Percentiles rank a stretch among this genome's conserved stretches.
These are phyloP conservation scores for Labeo calbasu DNA, from an alignment of 2,797 vertebrate genomes.

Conservation along the genomic window DNA sequence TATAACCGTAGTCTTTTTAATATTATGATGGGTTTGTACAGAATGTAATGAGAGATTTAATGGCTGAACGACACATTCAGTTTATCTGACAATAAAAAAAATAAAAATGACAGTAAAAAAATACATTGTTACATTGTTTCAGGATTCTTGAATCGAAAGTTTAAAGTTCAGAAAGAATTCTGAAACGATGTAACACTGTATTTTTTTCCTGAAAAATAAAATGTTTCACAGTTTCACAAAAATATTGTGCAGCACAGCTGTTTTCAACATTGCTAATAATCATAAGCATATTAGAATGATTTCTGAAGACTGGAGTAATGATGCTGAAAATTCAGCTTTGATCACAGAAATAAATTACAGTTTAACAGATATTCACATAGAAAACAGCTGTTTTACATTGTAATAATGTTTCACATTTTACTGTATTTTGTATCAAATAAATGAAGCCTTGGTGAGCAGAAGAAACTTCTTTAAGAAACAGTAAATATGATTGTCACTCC, in stretches of 20 bases:
- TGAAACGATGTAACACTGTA: no score
- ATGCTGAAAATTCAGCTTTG: not conserved
- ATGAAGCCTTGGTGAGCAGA: not conserved
- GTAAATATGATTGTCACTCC: not conserved
- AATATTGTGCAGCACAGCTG: not conserved
- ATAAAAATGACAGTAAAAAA: no score
- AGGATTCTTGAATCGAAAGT: no score
- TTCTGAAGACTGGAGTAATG: constrained; percentile 5
- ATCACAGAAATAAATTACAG: not conserved
- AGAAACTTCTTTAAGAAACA: not conserved
- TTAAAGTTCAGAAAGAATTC: no score
- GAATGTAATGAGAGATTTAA: no score
- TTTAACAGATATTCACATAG: not conserved
- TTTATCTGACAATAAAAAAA: no score
- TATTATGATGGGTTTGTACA: no score
- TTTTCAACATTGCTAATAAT: not conserved
- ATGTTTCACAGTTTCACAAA: not conserved
- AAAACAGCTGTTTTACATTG: not conserved
- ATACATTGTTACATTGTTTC: no score
- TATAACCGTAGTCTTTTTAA: no score
- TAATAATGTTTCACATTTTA: not conserved
- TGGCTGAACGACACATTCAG: no score
- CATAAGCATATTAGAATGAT: not conserved
- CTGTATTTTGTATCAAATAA: not conserved
- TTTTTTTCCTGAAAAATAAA: no score